Conservation (phyloP, 37 sponge, comb jelly and placozoan species). For the Amphimedon queenslandica region DNA sequence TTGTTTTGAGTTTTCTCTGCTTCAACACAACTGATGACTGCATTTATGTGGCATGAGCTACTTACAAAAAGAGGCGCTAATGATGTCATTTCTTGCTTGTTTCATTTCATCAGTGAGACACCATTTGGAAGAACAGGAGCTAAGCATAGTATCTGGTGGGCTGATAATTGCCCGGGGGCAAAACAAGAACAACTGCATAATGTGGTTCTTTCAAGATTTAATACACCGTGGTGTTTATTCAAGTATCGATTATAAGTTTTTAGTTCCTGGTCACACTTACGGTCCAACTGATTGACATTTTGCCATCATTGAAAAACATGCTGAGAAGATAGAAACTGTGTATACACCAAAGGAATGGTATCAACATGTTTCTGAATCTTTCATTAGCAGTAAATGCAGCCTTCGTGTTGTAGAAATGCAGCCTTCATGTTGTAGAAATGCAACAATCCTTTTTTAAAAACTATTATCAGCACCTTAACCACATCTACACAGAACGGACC, state of each 20-base stretch:
- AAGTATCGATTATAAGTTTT: slow-evolving; percentile 48
- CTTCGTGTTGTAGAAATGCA: not conserved
- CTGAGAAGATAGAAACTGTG: slow-evolving; percentile 25
- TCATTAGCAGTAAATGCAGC: not conserved
- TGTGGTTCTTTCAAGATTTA: slow-evolving; percentile 53
- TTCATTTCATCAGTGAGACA: slow-evolving; percentile 17
- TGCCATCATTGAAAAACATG: slow-evolving; percentile 24
- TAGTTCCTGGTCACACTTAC: slow-evolving; percentile 54
- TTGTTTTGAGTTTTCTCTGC: slow-evolving; percentile 52
- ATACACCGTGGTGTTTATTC: slow-evolving; percentile 39
- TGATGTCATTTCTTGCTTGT: slow-evolving; percentile 41
- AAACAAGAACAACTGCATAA: slow-evolving; percentile 41
- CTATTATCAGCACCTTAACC: slow-evolving; percentile 26
- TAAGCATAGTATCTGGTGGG: slow-evolving; percentile 54
- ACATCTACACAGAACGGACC: slow-evolving; percentile 33
- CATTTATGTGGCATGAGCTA: slow-evolving; percentile 65
- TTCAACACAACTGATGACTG: slow-evolving; percentile 30
- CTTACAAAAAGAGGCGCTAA: slow-evolving; percentile 38
- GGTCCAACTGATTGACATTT: slow-evolving; percentile 37
- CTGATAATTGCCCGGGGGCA: slow-evolving; percentile 60
- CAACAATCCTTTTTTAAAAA: slow-evolving; percentile 27
- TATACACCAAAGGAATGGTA: slow-evolving; percentile 39
- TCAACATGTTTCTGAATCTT: slow-evolving; percentile 19
- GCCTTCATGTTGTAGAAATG: slow-evolving; percentile 35
- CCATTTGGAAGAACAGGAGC: slow-evolving; percentile 45